Conservation (phyloP, 2,888 invertebrate genomes). For the Hirtodrosophila confusa region DNA sequence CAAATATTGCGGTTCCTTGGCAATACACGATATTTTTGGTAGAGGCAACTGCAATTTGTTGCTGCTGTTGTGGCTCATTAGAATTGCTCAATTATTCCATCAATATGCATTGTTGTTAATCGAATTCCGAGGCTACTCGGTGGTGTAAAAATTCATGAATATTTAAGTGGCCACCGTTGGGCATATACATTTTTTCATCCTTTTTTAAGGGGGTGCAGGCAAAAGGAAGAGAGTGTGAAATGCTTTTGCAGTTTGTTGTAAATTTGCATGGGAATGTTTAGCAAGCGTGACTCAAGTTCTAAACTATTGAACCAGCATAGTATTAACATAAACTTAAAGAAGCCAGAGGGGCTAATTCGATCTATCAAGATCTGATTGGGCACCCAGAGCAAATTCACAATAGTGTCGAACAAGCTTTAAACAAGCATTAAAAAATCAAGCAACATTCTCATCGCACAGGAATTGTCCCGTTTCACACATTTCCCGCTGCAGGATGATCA, state of each 20-base stretch:
- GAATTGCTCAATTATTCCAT: conserved; percentile 83
- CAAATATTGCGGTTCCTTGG: conserved; percentile 72
- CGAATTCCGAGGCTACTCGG: conserved; percentile 58
- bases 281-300: conserved; percentile 55
- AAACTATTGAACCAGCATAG: neutral
- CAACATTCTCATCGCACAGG: conserved; percentile 18
- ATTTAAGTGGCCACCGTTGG: conserved; percentile 64
- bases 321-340: conserved; percentile 29
- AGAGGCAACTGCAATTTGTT: conserved; percentile 69
- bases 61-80: conserved; percentile 73
- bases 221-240: conserved; percentile 6
- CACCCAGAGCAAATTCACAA: conserved; percentile 23
- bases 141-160: conserved; percentile 69
- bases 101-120: conserved; percentile 79
- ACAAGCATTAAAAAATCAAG: conserved; percentile 26
- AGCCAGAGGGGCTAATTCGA: conserved; percentile 15
- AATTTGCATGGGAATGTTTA: conserved; percentile 65
- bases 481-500: conserved; percentile 59
- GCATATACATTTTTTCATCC: conserved; percentile 20
- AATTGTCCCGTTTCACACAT: conserved; percentile 11
- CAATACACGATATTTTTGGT: conserved; percentile 17
- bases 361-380: conserved; percentile 13
- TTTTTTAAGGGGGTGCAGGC: neutral
- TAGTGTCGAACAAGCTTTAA: conserved; percentile 42
- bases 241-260: conserved; percentile 17